A percentile compares a stretch with the other conserved stretches of the same genome.
Evolutionary conservation across 2,797 vertebrate genomes (phyloP).

Genomic region (Echeneis naucrates): DNA sequence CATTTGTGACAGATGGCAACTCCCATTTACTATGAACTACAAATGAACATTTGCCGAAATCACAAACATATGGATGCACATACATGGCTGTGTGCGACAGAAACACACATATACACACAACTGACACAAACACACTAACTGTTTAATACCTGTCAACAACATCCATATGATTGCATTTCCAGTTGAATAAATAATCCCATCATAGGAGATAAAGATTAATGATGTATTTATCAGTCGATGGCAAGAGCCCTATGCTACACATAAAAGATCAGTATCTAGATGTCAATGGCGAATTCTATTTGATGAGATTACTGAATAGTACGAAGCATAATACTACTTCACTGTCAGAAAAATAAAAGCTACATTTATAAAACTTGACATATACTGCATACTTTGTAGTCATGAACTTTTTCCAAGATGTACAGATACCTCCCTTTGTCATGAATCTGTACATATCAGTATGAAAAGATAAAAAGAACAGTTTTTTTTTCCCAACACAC

Average conservation of each 20-base stretch:
- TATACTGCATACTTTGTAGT: slow-evolving; percentile 7
- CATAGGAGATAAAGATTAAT: slow-evolving; percentile 75
- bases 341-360: slow-evolving; percentile 52
- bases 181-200: slow-evolving; percentile 69
- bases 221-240: slow-evolving; percentile 69
- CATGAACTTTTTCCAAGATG: slow-evolving; percentile 33
- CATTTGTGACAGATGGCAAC: slow-evolving; percentile 61
- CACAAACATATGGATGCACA: slow-evolving; percentile 14
- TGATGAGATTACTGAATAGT: slow-evolving; percentile 66
- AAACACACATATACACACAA: slow-evolving; percentile 21
- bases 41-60: slow-evolving; percentile 29
- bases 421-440: neutral
- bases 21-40: slow-evolving; percentile 44
- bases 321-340: slow-evolving; percentile 54
- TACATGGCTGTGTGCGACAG: slow-evolving; percentile 12
- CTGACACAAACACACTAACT: slow-evolving; percentile 33
- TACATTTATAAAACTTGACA: slow-evolving; percentile 34
- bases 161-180: slow-evolving; percentile 56
- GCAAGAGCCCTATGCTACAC: slow-evolving; percentile 55
- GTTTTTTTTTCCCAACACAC: neutral
- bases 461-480: slow-evolving; percentile 10
- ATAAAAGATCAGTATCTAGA: slow-evolving; percentile 47
- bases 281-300: slow-evolving; percentile 53
- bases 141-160: slow-evolving; percentile 69
- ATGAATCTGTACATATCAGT: slow-evolving; percentile 15